Evolutionary conservation across 2,113 vertebrate genomes (phyloP).

Genomic region (Noctilio leporinus): DNA sequence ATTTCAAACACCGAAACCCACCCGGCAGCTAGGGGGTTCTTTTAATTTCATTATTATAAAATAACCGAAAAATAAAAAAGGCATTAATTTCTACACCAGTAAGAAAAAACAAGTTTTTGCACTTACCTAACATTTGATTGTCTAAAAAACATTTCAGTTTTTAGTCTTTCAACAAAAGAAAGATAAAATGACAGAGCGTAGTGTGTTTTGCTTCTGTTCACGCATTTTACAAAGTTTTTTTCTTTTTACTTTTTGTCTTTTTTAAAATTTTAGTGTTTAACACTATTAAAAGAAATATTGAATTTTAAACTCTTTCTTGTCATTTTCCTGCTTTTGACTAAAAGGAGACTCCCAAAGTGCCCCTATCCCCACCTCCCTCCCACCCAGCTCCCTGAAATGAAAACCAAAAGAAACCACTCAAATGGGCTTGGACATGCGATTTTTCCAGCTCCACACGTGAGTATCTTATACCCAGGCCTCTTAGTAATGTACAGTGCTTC

Average conservation of each 20-base stretch:
- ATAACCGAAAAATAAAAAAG: conserved; percentile 84
- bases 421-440: conserved; percentile 76
- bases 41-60: conserved; percentile 82
- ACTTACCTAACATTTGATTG: conserved; percentile 88
- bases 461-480: conserved; percentile 82
- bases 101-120: conserved; percentile 85
- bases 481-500: conserved; percentile 83
- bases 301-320: conserved; percentile 75
- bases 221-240: conserved; percentile 70
- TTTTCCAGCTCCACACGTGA: conserved; percentile 78
- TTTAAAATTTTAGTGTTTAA: conserved; percentile 85
- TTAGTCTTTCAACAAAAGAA: conserved; percentile 87
- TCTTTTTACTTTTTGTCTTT: conserved; percentile 60
- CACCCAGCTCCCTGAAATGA: conserved; percentile 62
- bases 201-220: conserved; percentile 81
- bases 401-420: conserved; percentile 78
- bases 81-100: conserved; percentile 86
- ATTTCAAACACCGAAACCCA: conserved; percentile 79
- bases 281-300: conserved; percentile 81
- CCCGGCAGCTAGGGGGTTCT: conserved; percentile 75
- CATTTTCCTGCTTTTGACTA: conserved; percentile 72
- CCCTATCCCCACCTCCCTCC: conserved; percentile 61
- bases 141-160: conserved; percentile 84
- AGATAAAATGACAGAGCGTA: conserved; percentile 85
- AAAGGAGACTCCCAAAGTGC: conserved; percentile 72